These are phyloP conservation scores for Lymantria dispar DNA, from an alignment of 2,888 invertebrate genomes.

Conservation along the genomic window DNA sequence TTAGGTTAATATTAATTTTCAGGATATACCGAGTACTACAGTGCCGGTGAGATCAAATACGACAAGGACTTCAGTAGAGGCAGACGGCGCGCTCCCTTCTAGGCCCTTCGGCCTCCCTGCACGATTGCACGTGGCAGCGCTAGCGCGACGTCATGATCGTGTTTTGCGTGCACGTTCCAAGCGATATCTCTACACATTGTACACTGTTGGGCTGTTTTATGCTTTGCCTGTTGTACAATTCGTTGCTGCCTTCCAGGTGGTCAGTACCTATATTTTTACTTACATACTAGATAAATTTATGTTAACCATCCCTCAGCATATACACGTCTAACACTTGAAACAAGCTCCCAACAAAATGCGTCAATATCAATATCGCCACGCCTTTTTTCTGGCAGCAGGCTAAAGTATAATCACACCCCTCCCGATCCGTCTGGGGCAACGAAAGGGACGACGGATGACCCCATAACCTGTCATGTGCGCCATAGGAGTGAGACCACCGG, in stretches of 20 bases:
- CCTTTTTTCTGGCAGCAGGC: too few relatives aligned
- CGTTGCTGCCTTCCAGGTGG: constrained; percentile 91
- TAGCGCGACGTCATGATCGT: constrained; percentile 59
- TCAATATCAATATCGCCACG: too few relatives aligned
- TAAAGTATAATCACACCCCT: too few relatives aligned
- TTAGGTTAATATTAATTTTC: background rate
- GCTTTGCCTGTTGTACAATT: constrained; percentile 93
- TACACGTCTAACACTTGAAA: too few relatives aligned
- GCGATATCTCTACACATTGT: constrained; percentile 83
- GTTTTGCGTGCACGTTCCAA: constrained; percentile 74
- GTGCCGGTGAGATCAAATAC: background rate
- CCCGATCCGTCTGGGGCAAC: too few relatives aligned
- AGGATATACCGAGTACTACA: background rate
- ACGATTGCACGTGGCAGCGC: constrained; percentile 63
- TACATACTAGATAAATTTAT: too few relatives aligned
- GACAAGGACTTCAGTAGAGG: background rate
- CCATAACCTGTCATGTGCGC: too few relatives aligned
- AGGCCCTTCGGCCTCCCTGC: constrained; percentile 70
- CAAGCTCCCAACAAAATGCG: too few relatives aligned
- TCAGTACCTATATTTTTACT: constrained; percentile 32
- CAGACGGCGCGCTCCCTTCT: constrained; percentile 21
- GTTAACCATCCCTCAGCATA: too few relatives aligned
- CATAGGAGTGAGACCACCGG: too few relatives aligned
- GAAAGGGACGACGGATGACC: too few relatives aligned
- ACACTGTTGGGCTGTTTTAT: constrained; percentile 93